Base-by-base conservation (phyloP, 2,113 vertebrate species). In the Lanius collurio region DNA sequence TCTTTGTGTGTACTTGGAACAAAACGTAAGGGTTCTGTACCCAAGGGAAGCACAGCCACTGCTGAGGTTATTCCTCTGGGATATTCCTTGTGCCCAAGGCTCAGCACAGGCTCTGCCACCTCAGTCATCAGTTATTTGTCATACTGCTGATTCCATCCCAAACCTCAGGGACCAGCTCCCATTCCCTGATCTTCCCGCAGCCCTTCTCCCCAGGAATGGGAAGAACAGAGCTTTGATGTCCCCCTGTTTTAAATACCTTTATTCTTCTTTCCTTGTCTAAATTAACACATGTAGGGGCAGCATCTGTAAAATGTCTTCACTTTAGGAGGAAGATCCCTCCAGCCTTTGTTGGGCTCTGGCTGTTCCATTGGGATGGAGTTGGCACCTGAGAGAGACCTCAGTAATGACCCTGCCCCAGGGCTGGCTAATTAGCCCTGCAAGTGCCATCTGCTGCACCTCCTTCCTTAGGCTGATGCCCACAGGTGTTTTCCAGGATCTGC, bases 271-370 rank as follows among this genome's bases (percentile, higher is more conserved):
- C 83, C 68, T 49, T 95, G 39, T 63, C 28, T 24, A 52, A 96
- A 90, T 60, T 71, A 90, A 65, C 21, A 31, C 87, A 8, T 31
- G 46, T 57, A 76, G 47, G 68, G 65, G 86, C 90, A 81, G 62
- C 10, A 6, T 15, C 83, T 19, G 19, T 69, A 55, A 55, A 68
- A 24, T 28, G 23, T 76, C 65, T 73, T 88, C 28, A 19, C 85
- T 87, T 57, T 22, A 41, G 42, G 57, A 41, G 15, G 22, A 22
- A 8, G 57, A 7, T 56, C 56, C 55, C 13, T 91, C 10, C n/a
- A 41, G 27, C 52, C 46, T 5, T 15, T 0, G 0, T 1, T 24
- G 39, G 28, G 33, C 57, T 56, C 50, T 3, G 42, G 11, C 59
- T 44, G 59, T 22, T 59, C 52, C 33, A 3, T 2, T 10, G 41